Base-by-base conservation (phyloP, 2,888 invertebrate genomes). In the Agrotis exclamationis region DNA sequence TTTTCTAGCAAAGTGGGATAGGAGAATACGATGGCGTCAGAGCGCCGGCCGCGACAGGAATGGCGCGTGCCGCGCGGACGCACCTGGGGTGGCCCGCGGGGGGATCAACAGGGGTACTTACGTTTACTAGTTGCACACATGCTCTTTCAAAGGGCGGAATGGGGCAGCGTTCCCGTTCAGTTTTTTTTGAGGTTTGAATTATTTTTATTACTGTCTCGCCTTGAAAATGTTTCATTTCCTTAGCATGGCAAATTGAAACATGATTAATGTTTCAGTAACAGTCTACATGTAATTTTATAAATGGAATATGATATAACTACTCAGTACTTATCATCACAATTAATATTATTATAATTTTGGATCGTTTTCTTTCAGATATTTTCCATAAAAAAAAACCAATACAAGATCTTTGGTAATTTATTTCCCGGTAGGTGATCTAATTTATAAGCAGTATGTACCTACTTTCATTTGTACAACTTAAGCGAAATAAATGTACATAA, bases 101-200 rank as follows among this genome's bases (percentile, higher is more conserved):
- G 96, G 95, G 94, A 95, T 94, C 89, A 93, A 94, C 95, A 95
- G 94, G 96, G 96, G 96, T 96, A 96, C 95, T 95, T 95, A 95
- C 95, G 91, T 92, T 93, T 94, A 93, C 95, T 94, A 94, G 93
- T 95, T 96, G 95, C 96, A 96, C 96, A 96, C 96, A 96, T 96
- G 95, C 93, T 92, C 93, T 93, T 93, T 92, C 87, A 92, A 94
- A 93, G 94, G 95, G 94, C 93, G 93, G 93, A 90, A 88, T 89
- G 91, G 94, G 90, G 92, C 89, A 91, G 87, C 90, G 90, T 87
- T 85, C 69, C 78, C 78, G 89, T 85, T 91, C 89, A 88, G 11
- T 50, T 48, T 50, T 50, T 22, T 69, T 62, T 22, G 7, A 20
- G 7, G 5, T 5, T 18, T 44, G 16, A 7, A 3, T 5, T 64